Evolutionary conservation across 2,797 vertebrate genomes (phyloP), one percentile per base, ranked within the genome.

Genomic region (Spheniscus humboldti): DNA sequence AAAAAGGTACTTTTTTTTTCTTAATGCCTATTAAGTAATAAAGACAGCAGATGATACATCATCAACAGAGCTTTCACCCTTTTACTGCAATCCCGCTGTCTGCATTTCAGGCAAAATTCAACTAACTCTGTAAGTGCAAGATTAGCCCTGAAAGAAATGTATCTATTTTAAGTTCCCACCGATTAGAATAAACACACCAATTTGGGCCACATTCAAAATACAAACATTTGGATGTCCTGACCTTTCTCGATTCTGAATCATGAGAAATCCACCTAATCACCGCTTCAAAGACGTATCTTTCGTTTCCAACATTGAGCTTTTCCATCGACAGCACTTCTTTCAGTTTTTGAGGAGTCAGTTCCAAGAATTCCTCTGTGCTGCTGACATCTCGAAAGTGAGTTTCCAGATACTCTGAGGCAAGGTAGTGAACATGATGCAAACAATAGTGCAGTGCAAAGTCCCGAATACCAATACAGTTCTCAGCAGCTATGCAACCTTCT

Each of bases 391-490:
- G 98, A 96, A 99, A 99, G 94, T 99, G 99, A 5, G 99, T 99
- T 98, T 99, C 99, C 97, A 99, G 98, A 97, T 99, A 99, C 92
- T 99, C 99, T 0, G 99, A 99, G 98, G 99, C 99, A 53, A 98
- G 98, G 63, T 99, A 98, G 95, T 99, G 98, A 43, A 99, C 99
- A 4, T 99, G 99, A 97, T 99, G 97, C 53, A 99, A 98, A 97
- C 99, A 99, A 97, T 99, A 99, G 96, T 99, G 99, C 57, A 99
- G 98, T 5, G 99, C 99, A 95, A 99, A 99, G 94, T 99, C 99
- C 9, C 99, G 98, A 97, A 99, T 99, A 74, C 99, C 99, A 4
- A 99, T 99, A 98, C 99, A 99, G 98, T 99, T 99, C 97, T 99
- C 99, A 1, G 99, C 99, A 4, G 98, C 98, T 91, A 99, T 99